Evolutionary conservation across 1,140 invertebrate genomes (phyloP).

Genomic region (Hestina assimilis): DNA sequence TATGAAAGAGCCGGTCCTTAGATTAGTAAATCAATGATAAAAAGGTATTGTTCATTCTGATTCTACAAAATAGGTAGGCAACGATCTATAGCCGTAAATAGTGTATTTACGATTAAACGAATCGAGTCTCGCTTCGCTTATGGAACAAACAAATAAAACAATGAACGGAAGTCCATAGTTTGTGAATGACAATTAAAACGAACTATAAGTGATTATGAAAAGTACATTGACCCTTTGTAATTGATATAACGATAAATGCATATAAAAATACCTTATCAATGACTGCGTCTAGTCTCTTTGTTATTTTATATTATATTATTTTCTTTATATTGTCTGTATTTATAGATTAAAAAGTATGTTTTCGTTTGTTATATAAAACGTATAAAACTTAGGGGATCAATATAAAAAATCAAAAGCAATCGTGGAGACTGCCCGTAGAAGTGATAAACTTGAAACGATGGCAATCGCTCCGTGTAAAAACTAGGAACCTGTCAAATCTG

Average conservation of each 20-base stretch:
- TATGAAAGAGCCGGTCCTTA: too few species aligned
- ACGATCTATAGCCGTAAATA: background rate
- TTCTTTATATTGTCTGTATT: background rate
- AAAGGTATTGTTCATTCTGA: too few species aligned
- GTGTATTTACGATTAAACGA: background rate
- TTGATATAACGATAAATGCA: background rate
- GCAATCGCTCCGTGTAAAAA: too few species aligned
- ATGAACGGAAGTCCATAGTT: slow-evolving; percentile 35
- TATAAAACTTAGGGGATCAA: too few species aligned
- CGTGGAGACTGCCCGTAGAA: too few species aligned
- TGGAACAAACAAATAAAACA: slow-evolving; percentile 14
- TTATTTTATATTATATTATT: background rate
- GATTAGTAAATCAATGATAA: too few species aligned
- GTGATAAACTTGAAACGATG: too few species aligned
- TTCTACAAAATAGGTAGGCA: too few species aligned
- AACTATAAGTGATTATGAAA: slow-evolving; percentile 34
- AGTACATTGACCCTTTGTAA: slow-evolving; percentile 30
- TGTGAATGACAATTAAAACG: slow-evolving; percentile 36
- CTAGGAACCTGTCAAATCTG: too few species aligned
- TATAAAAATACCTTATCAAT: background rate
- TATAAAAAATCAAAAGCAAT: too few species aligned
- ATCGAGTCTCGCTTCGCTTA: background rate
- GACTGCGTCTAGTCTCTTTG: background rate
- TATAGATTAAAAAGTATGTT: too few species aligned
- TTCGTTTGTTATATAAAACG: too few species aligned